Base-by-base conservation (phyloP, 2,797 vertebrate genomes). In the Pagetopsis macropterus region DNA sequence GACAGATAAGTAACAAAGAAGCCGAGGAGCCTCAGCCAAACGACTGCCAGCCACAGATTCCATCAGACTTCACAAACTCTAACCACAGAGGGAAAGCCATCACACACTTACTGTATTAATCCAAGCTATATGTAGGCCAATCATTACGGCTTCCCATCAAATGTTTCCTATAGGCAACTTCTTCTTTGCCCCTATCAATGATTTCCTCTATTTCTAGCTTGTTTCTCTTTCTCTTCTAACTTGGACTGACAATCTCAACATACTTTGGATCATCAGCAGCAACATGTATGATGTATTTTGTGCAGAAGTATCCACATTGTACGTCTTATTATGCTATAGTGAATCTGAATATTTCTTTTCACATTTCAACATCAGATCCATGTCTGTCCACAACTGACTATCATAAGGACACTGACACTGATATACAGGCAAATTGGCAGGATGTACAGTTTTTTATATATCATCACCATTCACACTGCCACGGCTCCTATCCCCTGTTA, bases 81-180 rank as follows among this genome's bases (percentile, higher is more conserved):
- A 66, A 59, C 57, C 60, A 19, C 69, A 23, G 58, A 70, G 57
- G 31, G 6, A 23, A 51, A 55, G 46, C 23, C 51, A 0, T 72
- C 63, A 54, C 61, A 67, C 62, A 71, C 49, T 64, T 10, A 55
- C 76, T 52, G 66, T 83, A 82, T 87, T 89, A 87, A 91, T 88
- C 79, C 51, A 27, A 67, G 73, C 72, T 84, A 87, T 89, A 87
- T 89, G 73, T 88, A 76, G 90, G 89, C 68, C 87, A 87, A 90
- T 93, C 91, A 84, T 91, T 92, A 86, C 21, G 21, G 77, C 75
- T 81, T 59, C 65, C 81, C 84, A 87, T 91, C 86, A 90, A 89
- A 93, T 54, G 14, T n/a, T 75, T 81, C 65, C 57, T 16, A 65
- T 68, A 62, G 72, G 49, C 61, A 19, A 1, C 15, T 66, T 59